Conservation (phyloP, 2,113 vertebrate genomes). For the Salvelinus alpinus region DNA sequence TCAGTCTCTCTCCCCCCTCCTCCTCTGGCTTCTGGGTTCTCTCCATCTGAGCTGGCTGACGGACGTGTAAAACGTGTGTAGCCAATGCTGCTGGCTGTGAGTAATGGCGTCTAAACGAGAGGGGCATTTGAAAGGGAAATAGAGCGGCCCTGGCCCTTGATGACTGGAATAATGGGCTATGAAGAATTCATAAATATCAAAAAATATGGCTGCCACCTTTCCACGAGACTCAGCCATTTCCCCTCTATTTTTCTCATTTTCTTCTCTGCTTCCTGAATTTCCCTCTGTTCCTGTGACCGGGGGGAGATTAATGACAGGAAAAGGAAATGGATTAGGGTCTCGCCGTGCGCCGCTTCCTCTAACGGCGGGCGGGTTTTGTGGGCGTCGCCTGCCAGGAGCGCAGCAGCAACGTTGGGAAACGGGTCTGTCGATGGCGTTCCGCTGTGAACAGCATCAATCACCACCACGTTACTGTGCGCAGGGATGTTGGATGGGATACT, state of each 20-base stretch:
- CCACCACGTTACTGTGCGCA: background rate
- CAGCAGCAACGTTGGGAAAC: background rate
- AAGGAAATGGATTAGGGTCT: slow-evolving; percentile 29
- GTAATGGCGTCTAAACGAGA: slow-evolving; percentile 36
- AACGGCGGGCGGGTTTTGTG: background rate
- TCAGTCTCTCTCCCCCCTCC: background rate
- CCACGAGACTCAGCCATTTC: slow-evolving; percentile 33
- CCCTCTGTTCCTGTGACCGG: background rate
- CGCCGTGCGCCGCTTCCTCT: background rate
- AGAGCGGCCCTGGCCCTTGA: slow-evolving; percentile 5
- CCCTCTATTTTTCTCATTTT: background rate
- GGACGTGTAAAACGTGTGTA: slow-evolving; percentile 15
- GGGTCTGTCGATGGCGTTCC: background rate
- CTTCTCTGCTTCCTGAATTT: background rate
- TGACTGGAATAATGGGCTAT: slow-evolving; percentile 31
- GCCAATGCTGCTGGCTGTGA: slow-evolving; percentile 25
- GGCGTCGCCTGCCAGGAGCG: no score
- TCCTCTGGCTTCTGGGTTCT: background rate
- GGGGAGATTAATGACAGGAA: slow-evolving; percentile 39
- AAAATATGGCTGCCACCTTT: slow-evolving; percentile 16
- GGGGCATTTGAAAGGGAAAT: slow-evolving; percentile 24
- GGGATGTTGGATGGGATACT: background rate
- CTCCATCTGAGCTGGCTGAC: slow-evolving; percentile 30
- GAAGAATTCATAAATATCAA: slow-evolving; percentile 32
- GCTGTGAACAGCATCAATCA: slow-evolving; percentile 1